phyloP scores from a whole-genome alignment of 30 jellyfish, hydroid and myxozoan genomes.

The Calvadosia cruxmelitensis region DNA sequence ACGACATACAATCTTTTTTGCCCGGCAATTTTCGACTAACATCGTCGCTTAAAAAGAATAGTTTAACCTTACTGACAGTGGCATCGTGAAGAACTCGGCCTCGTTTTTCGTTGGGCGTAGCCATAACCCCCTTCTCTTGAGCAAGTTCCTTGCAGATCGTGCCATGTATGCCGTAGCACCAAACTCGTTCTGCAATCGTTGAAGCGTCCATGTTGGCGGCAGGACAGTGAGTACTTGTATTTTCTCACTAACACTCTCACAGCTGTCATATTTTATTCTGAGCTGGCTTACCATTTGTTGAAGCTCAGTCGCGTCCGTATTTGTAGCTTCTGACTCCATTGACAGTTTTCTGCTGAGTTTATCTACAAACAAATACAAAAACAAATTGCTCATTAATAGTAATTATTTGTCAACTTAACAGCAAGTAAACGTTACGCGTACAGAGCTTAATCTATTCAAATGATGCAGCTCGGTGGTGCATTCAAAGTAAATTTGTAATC shows the following conservation, averaged over 20 bases:
- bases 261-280: too few species aligned
- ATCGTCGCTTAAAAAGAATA: slow-evolving; percentile 5
- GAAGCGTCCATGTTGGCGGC: slow-evolving; percentile 7
- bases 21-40: slow-evolving; percentile 48
- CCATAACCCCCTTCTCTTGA: slow-evolving; percentile 15
- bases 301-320: background rate
- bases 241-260: background rate
- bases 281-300: background rate
- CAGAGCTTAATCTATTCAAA: background rate
- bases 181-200: background rate
- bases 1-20: slow-evolving; percentile 10
- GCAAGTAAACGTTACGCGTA: background rate
- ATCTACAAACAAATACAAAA: background rate
- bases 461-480: too few species aligned
- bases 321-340: background rate
- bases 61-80: slow-evolving; percentile 7
- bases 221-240: background rate
- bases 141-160: slow-evolving; percentile 21
- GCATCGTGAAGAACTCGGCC: slow-evolving; percentile 19
- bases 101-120: slow-evolving; percentile 32
- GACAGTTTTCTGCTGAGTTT: background rate
- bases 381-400: background rate
- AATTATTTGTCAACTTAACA: too few species aligned
- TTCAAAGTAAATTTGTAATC: too few species aligned
- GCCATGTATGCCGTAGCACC: slow-evolving; percentile 13